Conservation (phyloP, 2,888 invertebrate genomes). For the Tubiluchus corallicola region DNA sequence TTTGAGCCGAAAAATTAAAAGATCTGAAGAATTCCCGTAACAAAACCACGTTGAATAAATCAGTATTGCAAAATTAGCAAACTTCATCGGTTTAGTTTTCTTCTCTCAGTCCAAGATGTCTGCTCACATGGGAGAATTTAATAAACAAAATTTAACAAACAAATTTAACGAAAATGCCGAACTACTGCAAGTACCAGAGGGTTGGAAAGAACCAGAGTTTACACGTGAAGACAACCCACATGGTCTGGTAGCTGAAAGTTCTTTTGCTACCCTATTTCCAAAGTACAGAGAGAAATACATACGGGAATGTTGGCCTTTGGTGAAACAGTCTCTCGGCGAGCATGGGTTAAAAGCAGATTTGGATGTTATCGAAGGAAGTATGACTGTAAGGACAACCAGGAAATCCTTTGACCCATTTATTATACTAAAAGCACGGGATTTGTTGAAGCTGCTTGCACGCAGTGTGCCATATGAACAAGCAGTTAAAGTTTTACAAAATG, state of each 20-base stretch:
- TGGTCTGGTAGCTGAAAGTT: slow-evolving; percentile 74
- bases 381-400: slow-evolving; percentile 74
- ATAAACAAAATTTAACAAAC: too few relatives aligned
- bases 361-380: slow-evolving; percentile 78
- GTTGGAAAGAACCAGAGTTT: slow-evolving; percentile 44
- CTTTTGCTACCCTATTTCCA: slow-evolving; percentile 89
- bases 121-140: too few relatives aligned
- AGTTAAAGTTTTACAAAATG: slow-evolving; percentile 46
- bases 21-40: too few relatives aligned
- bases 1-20: too few relatives aligned
- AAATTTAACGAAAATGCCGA: slow-evolving; percentile 12
- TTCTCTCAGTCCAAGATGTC: too few relatives aligned
- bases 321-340: slow-evolving; percentile 62
- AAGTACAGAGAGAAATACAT: slow-evolving; percentile 91
- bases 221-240: slow-evolving; percentile 70
- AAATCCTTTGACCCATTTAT: slow-evolving; percentile 98
- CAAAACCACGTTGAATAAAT: too few relatives aligned
- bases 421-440: slow-evolving; percentile 83
- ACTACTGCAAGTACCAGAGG: slow-evolving; percentile 31
- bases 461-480: slow-evolving; percentile 93
- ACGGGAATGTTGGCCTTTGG: slow-evolving; percentile 81
- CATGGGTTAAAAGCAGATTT: slow-evolving; percentile 63
- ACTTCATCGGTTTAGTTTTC: too few relatives aligned
- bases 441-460: slow-evolving; percentile 80
- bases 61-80: too few relatives aligned